These are phyloP conservation scores for Pedetes capensis DNA, from an alignment of 2,113 vertebrate species.

Conservation along the genomic window DNA sequence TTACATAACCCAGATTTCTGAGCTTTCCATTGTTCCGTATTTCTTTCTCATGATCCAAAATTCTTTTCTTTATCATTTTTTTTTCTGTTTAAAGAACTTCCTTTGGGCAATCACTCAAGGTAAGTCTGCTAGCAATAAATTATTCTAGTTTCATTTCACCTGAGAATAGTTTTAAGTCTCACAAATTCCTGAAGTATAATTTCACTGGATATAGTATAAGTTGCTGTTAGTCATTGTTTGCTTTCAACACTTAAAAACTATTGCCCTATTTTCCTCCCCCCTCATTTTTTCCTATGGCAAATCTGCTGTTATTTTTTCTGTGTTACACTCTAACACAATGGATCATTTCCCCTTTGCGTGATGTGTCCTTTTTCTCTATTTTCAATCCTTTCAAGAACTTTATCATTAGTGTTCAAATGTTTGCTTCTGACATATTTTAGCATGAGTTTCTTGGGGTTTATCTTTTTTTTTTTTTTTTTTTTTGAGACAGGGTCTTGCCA, in stretches of 20 bases:
- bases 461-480: too few species aligned
- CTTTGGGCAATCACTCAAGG: neutral
- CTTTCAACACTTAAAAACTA: neutral
- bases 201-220: neutral
- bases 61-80: neutral
- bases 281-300: neutral
- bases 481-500: too few species aligned
- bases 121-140: neutral
- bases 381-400: neutral
- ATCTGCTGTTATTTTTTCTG: neutral
- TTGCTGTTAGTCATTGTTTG: neutral
- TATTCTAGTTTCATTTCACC: neutral
- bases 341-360: neutral
- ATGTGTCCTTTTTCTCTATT: neutral
- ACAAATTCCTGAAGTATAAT: neutral
- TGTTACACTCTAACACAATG: too few species aligned
- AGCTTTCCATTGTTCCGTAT: neutral
- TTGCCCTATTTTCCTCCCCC: neutral
- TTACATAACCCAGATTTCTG: neutral
- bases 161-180: neutral
- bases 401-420: neutral
- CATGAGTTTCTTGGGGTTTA: neutral
- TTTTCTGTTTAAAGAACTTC: neutral
- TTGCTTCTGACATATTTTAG: neutral
- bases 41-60: neutral